Evolutionary conservation across 2,888 invertebrate species (phyloP).

Genomic region (Eristalis pertinax): DNA sequence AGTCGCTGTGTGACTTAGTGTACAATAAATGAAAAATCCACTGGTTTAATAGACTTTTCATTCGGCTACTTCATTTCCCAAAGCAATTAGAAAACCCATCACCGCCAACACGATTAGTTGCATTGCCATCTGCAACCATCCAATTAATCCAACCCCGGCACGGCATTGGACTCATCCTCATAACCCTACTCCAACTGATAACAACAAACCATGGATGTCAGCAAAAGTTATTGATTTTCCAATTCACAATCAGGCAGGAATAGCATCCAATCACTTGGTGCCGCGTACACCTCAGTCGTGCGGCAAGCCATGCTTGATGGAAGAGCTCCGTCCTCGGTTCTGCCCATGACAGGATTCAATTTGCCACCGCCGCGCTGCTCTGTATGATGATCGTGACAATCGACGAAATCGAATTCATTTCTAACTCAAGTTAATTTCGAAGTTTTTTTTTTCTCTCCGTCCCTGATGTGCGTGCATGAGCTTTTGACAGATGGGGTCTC

Average conservation of each 20-base stretch:
- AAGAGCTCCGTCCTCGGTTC: not conserved
- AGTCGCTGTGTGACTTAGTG: constrained; percentile 42
- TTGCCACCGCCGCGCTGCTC: constrained; percentile 3
- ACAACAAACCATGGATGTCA: constrained; percentile 20
- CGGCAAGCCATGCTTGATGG: constrained; percentile 14
- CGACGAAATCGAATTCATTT: constrained; percentile 35
- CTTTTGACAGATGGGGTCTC: not conserved
- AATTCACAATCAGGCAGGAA: constrained; percentile 35
- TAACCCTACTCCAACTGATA: not conserved
- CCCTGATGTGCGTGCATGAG: not conserved
- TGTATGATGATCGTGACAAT: constrained; percentile 21
- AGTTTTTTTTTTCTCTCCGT: not conserved
- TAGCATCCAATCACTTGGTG: constrained; percentile 35
- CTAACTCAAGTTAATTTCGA: constrained; percentile 25
- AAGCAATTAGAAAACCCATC: constrained; percentile 65
- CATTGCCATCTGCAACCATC: constrained; percentile 57
- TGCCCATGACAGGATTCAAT: constrained; percentile 48
- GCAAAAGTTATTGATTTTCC: constrained; percentile 38
- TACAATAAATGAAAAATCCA: constrained; percentile 35
- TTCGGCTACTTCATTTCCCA: constrained; percentile 48
- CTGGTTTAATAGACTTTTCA: constrained; percentile 26
- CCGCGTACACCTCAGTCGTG: constrained; percentile 31
- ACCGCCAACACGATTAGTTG: constrained; percentile 66
- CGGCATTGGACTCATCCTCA: not conserved
- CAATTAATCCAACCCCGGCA: constrained; percentile 44